These are phyloP conservation scores for Siniperca obscura DNA, from an alignment of 2,797 vertebrate species.

Conservation along the genomic window DNA sequence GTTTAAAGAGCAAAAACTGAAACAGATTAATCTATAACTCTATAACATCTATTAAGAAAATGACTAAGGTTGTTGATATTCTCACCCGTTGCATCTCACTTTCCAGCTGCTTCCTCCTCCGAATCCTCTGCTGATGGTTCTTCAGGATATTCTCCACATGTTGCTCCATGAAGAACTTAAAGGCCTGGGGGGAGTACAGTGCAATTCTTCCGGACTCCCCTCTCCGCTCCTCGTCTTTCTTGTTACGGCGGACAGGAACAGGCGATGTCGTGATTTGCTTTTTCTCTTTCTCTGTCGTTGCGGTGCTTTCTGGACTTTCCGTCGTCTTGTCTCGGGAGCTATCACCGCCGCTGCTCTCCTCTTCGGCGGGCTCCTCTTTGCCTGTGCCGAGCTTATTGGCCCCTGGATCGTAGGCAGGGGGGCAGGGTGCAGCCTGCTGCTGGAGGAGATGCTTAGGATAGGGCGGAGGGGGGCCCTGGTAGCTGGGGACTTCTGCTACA, in stretches of 20 bases:
- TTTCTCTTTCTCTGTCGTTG: slow-evolving; percentile 90
- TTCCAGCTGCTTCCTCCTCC: slow-evolving; percentile 96
- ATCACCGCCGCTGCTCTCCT: slow-evolving; percentile 78
- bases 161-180: slow-evolving; percentile 99
- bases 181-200: slow-evolving; percentile 96
- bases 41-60: neutral
- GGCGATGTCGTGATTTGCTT: slow-evolving; percentile 98
- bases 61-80: neutral
- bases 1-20: neutral
- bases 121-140: slow-evolving; percentile 94
- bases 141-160: slow-evolving; percentile 98
- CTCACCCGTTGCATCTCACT: slow-evolving; percentile 99
- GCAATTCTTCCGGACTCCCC: slow-evolving; percentile 91
- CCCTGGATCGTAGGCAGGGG: slow-evolving; percentile 84
- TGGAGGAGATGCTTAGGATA: slow-evolving; percentile 96
- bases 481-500: slow-evolving; percentile 90
- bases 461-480: slow-evolving; percentile 96
- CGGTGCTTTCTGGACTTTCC: slow-evolving; percentile 67
- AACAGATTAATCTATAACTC: neutral
- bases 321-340: slow-evolving; percentile 66
- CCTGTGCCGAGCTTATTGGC: slow-evolving; percentile 78
- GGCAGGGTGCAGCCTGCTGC: slow-evolving; percentile 79
- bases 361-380: slow-evolving; percentile 88
- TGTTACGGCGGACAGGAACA: slow-evolving; percentile 94
- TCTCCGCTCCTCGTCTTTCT: slow-evolving; percentile 93